Evolutionary conservation across 2,797 vertebrate species (phyloP).

Genomic region (Cossypha dichroa): DNA sequence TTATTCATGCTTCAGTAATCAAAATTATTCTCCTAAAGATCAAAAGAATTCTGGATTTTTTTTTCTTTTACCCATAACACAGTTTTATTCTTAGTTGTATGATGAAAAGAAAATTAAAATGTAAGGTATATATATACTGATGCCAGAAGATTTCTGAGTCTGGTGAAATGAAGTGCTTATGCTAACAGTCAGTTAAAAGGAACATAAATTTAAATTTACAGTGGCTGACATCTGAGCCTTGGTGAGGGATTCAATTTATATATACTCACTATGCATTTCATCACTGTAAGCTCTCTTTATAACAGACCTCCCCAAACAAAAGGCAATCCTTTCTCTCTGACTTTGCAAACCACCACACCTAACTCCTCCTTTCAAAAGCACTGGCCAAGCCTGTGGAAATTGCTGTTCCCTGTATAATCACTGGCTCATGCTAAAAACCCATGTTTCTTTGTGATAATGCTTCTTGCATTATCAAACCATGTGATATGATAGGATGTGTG

Average conservation of each 20-base stretch:
- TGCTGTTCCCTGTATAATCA: background rate
- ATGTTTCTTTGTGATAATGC: background rate
- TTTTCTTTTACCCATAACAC: background rate
- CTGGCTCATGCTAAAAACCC: background rate
- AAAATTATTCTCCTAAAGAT: background rate
- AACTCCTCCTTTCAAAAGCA: background rate
- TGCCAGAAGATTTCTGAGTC: background rate
- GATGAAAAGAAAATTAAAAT: background rate
- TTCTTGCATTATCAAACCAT: background rate
- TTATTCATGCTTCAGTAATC: background rate
- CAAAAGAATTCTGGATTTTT: background rate
- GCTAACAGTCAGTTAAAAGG: background rate
- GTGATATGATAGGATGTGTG: background rate
- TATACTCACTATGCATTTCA: background rate
- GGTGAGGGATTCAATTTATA: background rate
- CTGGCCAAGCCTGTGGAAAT: background rate
- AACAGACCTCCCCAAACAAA: background rate
- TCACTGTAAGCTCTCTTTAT: background rate
- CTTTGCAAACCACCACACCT: background rate
- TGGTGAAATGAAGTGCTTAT: background rate
- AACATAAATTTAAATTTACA: constrained; percentile 47
- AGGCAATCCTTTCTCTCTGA: background rate
- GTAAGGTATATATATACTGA: background rate
- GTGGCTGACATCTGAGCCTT: background rate
- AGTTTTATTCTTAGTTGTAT: background rate